Base-by-base conservation (phyloP, 2,888 invertebrate genomes). In the Lithophane semibrunnea region DNA sequence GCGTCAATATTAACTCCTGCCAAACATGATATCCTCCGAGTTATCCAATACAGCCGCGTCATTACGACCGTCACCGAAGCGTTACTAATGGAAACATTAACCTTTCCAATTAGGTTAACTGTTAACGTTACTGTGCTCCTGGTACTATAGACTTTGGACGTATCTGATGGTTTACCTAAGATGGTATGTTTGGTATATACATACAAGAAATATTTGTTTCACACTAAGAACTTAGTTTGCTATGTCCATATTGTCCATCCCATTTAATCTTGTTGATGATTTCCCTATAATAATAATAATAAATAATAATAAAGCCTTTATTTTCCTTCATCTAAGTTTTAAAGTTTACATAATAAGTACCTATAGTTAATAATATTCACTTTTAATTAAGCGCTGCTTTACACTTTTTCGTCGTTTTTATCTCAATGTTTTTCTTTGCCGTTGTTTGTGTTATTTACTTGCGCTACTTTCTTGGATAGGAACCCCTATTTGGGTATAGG, bases 61-160 rank as follows among this genome's bases (percentile, higher is more conserved):
- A 73, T 85, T 85, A 73, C 44, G 67, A 37, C n/a, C 78, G 72
- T 72, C 78, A 70, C 66, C 78, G 83, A 75, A 63, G 77, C 82
- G 69, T 58, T 60, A 63, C 82, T 85, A 81, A 85, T 70, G 66
- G 65, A 75, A n/a, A 66, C 85, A 84, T 81, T 85, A 85, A 81
- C 83, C 83, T 84, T 81, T 73, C 66, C 37, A 85, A 70, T 85
- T 64, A 70, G 74, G 83, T 85, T 81, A 75, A 83, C 85, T 72
- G 77, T 44, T 56, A 58, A 69, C 21, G 42, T 47, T 44, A 8
- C 72, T 68, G 56, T 29, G 16, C 58, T 16, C 61, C 68, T 77
- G 56, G 64, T 52, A 66, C n/a, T 13, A 49, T n/a, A 37, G 10
- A 61, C 61, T 60, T 47, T 44, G 49, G 64, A 13, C 42, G 24